A percentile compares a stretch with the other conserved stretches of the same genome.
phyloP scores from a whole-genome alignment of 2,113 vertebrate species.

The Melanerpes aurifrons region DNA sequence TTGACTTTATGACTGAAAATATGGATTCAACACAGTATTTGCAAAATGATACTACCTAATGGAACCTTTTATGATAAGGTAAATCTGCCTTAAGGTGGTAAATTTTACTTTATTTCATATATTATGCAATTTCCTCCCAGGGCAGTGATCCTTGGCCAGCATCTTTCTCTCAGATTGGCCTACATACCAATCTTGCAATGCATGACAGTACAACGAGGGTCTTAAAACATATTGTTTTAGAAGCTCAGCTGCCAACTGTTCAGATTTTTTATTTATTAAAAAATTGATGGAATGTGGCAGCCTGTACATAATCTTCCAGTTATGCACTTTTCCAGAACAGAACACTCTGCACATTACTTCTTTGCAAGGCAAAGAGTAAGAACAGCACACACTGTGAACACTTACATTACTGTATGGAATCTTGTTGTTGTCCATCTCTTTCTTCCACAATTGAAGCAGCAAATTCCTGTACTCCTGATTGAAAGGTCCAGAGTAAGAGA shows the following conservation, averaged over 20 bases:
- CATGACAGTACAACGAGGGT: not conserved
- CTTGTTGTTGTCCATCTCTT: conserved; percentile 76
- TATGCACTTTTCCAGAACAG: not conserved
- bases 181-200: not conserved
- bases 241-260: not conserved
- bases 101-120: not conserved
- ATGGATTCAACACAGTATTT: not conserved
- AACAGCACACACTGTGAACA: not conserved
- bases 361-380: not conserved
- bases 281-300: not conserved
- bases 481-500: conserved; percentile 86
- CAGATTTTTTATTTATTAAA: conserved; percentile 7
- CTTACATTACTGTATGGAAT: conserved; percentile 80
- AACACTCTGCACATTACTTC: not conserved
- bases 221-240: not conserved
- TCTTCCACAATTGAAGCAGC: conserved; percentile 81
- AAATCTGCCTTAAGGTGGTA: not conserved
- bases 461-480: conserved; percentile 87
- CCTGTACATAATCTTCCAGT: not conserved
- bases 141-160: not conserved
- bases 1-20: not conserved
- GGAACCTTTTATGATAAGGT: not conserved
- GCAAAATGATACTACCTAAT: not conserved
- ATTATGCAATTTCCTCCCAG: not conserved
- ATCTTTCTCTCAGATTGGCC: not conserved